Base-by-base conservation (phyloP, 2,113 vertebrate species). In the Abramis brama region DNA sequence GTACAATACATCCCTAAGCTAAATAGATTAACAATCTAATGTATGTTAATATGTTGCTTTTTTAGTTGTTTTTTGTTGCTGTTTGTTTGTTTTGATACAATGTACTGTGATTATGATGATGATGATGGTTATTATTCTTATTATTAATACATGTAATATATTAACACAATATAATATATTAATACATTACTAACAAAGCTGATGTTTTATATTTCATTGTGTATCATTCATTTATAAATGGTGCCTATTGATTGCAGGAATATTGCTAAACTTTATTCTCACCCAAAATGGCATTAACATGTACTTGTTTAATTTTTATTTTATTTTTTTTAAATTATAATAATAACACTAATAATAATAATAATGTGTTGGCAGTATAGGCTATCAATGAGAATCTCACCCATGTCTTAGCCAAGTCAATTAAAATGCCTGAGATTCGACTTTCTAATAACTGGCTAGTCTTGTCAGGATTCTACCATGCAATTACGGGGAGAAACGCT, bases 401-500 rank as follows among this genome's bases (percentile, higher is more conserved):
- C 27, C 77, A 78, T 45, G 64, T 82, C 64, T 86, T 33, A 57
- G 45, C 78, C 59, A 57, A 85, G 86, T 82, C 88, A 87, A 87
- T 89, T 89, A 87, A 84, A 86, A 83, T 60, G 30, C n/a, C 62
- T 57, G 68, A 86, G 70, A 82, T 90, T 87, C 85, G 52, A 80
- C 81, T 78, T 60, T 68, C 86, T 85, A 84, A 84, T 86, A 75
- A 88, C 50, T 71, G 84, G 83, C 59, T 73, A 70, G 50, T 86
- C 60, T 25, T 36, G 83, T 64, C 43, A 62, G 81, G 82, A 86
- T 85, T 83, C 79, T 66, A 76, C 79, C 27, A 75, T 80, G 84
- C 87, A 91, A 89, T 92, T 92, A 90, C 82, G 90, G 57, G 74
- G 59, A 76, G 83, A 85, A 88, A 90, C 70, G 88, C 84, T 84